Evolutionary conservation across 2,797 vertebrate species (phyloP).

Genomic region (Philypnodon macrostomus): DNA sequence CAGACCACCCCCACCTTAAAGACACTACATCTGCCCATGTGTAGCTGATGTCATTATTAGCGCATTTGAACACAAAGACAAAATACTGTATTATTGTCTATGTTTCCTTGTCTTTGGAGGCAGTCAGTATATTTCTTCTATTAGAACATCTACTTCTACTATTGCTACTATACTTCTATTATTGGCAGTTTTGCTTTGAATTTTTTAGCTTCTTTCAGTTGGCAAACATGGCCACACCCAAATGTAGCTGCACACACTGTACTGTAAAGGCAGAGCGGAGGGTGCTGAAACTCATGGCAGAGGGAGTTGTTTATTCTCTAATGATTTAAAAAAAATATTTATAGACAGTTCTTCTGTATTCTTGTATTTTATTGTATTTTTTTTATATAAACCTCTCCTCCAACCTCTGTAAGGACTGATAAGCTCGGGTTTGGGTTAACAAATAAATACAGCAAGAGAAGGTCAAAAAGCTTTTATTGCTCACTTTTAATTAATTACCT

Average conservation of each 20-base stretch:
- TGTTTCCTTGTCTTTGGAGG: neutral
- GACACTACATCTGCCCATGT: constrained; percentile 29
- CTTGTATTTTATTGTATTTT: too few relatives aligned
- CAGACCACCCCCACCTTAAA: constrained; percentile 26
- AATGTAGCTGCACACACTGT: constrained; percentile 10
- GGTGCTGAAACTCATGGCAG: neutral
- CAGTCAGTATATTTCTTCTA: neutral
- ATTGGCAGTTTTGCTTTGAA: neutral
- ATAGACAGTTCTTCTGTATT: too few relatives aligned
- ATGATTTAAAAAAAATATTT: too few relatives aligned
- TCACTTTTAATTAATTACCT: too few relatives aligned
- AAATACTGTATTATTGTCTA: constrained; percentile 37
- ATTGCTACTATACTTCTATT: too few relatives aligned
- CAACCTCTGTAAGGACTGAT: too few relatives aligned
- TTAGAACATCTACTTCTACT: too few relatives aligned
- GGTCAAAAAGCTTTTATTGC: too few relatives aligned
- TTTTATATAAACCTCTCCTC: too few relatives aligned
- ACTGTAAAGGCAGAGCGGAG: neutral
- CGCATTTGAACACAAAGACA: constrained; percentile 41
- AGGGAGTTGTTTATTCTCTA: too few relatives aligned
- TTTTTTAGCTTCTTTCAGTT: neutral
- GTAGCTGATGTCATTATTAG: constrained; percentile 37
- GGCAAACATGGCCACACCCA: constrained; percentile 29
- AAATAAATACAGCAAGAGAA: too few relatives aligned
- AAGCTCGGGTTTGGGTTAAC: too few relatives aligned